phyloP scores from a whole-genome alignment of 1,140 invertebrate genomes.

The Hyles euphorbiae region DNA sequence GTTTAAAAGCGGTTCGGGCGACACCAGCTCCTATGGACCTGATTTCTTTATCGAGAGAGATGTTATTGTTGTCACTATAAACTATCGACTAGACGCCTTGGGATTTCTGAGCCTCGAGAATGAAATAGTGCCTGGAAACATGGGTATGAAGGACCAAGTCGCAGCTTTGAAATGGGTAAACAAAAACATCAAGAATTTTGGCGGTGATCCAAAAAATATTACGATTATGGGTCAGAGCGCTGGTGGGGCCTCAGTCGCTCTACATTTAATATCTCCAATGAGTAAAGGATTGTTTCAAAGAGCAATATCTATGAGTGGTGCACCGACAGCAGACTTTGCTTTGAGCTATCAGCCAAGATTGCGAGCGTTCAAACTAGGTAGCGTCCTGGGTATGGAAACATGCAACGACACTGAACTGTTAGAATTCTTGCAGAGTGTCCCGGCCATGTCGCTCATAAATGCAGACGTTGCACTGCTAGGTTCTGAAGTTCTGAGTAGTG shows the following conservation, averaged over 20 bases:
- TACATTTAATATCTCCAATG: conserved; percentile 52
- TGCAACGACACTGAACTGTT: conserved; percentile 45
- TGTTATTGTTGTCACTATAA: conserved; percentile 77
- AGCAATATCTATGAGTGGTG: conserved; percentile 43
- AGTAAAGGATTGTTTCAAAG: conserved; percentile 54
- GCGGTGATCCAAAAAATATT: conserved; percentile 79
- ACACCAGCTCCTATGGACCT: conserved; percentile 74
- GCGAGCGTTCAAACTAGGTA: conserved; percentile 34
- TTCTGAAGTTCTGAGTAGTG: conserved; percentile 26
- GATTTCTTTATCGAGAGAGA: conserved; percentile 78
- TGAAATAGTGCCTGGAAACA: conserved; percentile 80
- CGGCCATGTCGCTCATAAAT: conserved; percentile 50
- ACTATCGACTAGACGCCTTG: conserved; percentile 33
- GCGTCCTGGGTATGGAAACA: conserved; percentile 32
- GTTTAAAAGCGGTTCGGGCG: conserved; percentile 76
- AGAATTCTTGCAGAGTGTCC: conserved; percentile 64
- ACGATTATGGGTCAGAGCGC: conserved; percentile 78
- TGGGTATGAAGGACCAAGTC: conserved; percentile 80
- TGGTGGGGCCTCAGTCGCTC: conserved; percentile 54
- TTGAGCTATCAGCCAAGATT: conserved; percentile 23
- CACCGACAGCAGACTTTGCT: conserved; percentile 27
- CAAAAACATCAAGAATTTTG: conserved; percentile 80
- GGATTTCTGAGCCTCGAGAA: conserved; percentile 66
- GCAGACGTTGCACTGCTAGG: conserved; percentile 27
- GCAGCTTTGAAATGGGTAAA: conserved; percentile 79